Base-by-base conservation (phyloP, 2,113 vertebrate species). In the Struthio camelus region DNA sequence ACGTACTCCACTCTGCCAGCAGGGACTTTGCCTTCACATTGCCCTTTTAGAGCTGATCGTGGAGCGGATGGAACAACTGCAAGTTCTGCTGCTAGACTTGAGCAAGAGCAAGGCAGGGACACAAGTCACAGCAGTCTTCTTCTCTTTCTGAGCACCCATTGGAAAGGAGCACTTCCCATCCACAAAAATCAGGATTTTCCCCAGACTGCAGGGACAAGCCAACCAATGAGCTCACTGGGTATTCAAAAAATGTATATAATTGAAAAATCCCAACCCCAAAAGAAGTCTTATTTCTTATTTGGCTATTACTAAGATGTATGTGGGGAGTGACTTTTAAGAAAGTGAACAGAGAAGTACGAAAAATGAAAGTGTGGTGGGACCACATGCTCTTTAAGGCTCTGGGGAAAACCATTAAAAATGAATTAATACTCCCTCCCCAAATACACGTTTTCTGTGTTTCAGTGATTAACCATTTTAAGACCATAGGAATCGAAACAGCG, bases 321-420 rank as follows among this genome's bases (percentile, higher is more conserved):
- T 59, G 93, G 78, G 51, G 88, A 76, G 85, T 34, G 38, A 89
- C 70, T 92, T 79, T 27, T 51, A 80, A 87, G 62, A 58, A 90
- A 69, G 53, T 30, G 53, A 72, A 14, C 4, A 32, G 78, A n/a
- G 24, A 42, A 44, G 48, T 50, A 66, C 82, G 62, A 69, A 92
- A 94, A 91, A 87, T 36, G 69, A 72, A 89, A 92, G 66, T 30
- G 66, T 76, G 80, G 6, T 46, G 71, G 44, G 86, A 40, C 48
- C 62, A 48, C 34, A 40, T 1, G 44, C 13, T 51, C 28, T 7
- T n/a, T 24, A 53, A 58, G 71, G 56, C 30, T 81, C 28, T 20
- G 54, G 75, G 78, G 72, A 62, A 96, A 91, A 84, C 20, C 53
- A 90, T 82, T 38, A 36, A 12, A 53, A 72, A 85, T 12, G 73